Evolutionary conservation across 2,888 invertebrate species (phyloP).

Genomic region (Hybos culiciformis): DNA sequence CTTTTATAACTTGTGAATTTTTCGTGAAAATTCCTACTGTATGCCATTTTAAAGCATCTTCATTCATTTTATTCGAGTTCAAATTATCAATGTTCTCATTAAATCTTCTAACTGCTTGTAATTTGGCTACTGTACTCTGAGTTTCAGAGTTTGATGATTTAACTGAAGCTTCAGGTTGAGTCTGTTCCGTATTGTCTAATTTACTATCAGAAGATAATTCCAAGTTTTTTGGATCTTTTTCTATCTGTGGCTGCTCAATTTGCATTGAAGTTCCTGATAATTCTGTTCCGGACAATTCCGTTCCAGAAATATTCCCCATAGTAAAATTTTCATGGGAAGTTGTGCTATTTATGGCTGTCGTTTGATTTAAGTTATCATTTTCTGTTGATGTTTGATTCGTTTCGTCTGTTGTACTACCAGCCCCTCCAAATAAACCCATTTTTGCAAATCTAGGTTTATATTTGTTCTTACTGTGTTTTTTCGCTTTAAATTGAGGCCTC

Average conservation of each 20-base stretch:
- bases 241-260: not conserved
- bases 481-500: not conserved
- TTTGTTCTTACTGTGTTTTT: not conserved
- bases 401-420: not conserved
- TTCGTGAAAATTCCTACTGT: constrained; percentile 18
- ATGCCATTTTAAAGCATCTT: constrained; percentile 20
- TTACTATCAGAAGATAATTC: not conserved
- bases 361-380: not conserved
- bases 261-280: not conserved
- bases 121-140: too few relatives aligned
- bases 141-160: too few relatives aligned
- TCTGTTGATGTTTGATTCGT: not conserved
- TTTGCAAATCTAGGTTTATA: not conserved
- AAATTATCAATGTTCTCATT: not conserved
- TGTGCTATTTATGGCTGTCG: not conserved
- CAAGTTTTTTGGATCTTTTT: too few relatives aligned
- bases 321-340: not conserved
- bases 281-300: not conserved
- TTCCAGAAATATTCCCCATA: not conserved
- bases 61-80: not conserved
- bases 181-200: not conserved
- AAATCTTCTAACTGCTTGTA: too few relatives aligned
- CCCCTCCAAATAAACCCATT: not conserved
- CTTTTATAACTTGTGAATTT: constrained; percentile 16
- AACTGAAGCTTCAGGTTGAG: not conserved